Evolutionary conservation across 37 sponge, comb jelly and placozoan genomes (phyloP).

Genomic region (Agelas oroides): DNA sequence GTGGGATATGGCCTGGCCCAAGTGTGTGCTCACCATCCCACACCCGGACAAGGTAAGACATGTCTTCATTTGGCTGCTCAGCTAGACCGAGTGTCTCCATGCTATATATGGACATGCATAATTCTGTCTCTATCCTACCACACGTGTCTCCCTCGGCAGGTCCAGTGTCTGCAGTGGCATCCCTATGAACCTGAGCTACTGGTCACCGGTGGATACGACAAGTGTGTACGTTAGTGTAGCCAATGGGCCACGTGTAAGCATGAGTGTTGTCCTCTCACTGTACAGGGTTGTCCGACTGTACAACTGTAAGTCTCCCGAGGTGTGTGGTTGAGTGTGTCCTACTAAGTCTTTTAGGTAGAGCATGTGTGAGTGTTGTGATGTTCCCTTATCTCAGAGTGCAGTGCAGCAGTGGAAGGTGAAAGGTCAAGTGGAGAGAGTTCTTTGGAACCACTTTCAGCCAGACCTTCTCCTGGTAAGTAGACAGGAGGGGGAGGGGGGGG

Average conservation of each 20-base stretch:
- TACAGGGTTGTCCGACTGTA: conserved; percentile 54
- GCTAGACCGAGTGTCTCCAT: no score
- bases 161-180: conserved; percentile 87
- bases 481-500: no score
- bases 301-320: conserved; percentile 55
- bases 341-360: no score
- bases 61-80: no score
- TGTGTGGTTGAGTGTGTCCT: conserved; percentile 3
- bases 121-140: no score
- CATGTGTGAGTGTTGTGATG: no score
- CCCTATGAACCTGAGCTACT: conserved; percentile 75
- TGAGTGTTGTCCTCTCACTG: not conserved
- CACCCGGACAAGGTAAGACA: conserved; percentile 88
- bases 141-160: conserved; percentile 50
- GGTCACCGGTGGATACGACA: conserved; percentile 80
- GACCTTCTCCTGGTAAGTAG: conserved; percentile 80
- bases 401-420: conserved; percentile 69
- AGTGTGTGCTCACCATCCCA: conserved; percentile 54
- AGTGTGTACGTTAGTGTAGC: conserved; percentile 3
- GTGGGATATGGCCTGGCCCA: conserved; percentile 85
- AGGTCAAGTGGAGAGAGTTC: conserved; percentile 91
- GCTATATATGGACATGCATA: no score
- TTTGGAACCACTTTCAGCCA: conserved; percentile 92
- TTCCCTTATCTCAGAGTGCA: not conserved
- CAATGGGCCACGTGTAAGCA: no score